A percentile compares a stretch with the other conserved stretches of the same genome.
Conservation (phyloP, 2,113 vertebrate genomes). For the Scalopus aquaticus region DNA sequence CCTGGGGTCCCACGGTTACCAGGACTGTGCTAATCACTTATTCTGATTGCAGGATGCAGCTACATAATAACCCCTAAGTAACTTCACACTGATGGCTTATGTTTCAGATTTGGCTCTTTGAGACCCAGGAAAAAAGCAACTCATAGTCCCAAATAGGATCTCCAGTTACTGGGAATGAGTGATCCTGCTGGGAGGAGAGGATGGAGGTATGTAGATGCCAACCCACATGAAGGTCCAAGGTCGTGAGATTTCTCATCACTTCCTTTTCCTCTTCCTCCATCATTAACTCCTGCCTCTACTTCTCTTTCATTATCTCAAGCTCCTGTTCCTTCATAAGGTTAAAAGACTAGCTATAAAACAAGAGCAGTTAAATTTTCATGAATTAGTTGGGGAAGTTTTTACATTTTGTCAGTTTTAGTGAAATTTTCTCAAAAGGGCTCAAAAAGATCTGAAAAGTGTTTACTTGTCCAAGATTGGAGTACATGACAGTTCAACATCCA, state of each 20-base stretch:
- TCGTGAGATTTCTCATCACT: not conserved
- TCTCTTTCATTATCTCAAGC: not conserved
- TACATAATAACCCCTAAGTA: not conserved
- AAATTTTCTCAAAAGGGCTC: not conserved
- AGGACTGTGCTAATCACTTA: not conserved
- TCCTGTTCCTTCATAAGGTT: too few relatives aligned
- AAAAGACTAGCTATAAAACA: not conserved
- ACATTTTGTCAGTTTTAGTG: not conserved
- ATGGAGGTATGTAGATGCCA: not conserved
- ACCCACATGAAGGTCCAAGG: not conserved
- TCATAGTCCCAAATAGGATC: not conserved
- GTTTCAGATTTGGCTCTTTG: not conserved
- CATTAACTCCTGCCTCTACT: not conserved
- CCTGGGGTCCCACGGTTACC: not conserved
- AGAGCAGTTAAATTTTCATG: not conserved
- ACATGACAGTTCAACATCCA: not conserved
- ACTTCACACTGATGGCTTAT: not conserved
- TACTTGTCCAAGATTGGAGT: not conserved
- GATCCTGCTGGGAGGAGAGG: not conserved
- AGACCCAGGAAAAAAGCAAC: not conserved
- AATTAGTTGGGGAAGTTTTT: not conserved
- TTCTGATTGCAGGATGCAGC: not conserved
- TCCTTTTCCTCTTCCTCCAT: not conserved
- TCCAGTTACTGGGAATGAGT: conserved; percentile 54
- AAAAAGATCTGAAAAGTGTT: not conserved